Conservation (phyloP, 2,888 invertebrate genomes). For the Tigriopus californicus region DNA sequence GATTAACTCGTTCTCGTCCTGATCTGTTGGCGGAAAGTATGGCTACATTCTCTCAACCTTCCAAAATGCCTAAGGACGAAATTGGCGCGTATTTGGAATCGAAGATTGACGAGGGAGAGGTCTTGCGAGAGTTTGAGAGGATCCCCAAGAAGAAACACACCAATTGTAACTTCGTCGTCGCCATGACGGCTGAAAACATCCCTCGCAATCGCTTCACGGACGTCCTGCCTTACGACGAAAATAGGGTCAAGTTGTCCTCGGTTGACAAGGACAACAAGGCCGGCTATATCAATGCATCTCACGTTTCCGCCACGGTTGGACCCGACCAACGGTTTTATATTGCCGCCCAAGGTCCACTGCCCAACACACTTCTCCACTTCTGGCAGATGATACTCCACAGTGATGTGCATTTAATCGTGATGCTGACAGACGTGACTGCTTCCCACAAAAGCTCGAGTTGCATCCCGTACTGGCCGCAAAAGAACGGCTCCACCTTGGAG, state of each 20-base stretch:
- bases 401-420: constrained; percentile 59
- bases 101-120: constrained; percentile 43
- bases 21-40: constrained; percentile 6
- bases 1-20: constrained; percentile 6
- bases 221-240: constrained; percentile 76
- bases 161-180: constrained; percentile 27
- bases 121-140: constrained; percentile 27
- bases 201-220: constrained; percentile 41
- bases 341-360: constrained; percentile 48
- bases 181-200: constrained; percentile 46
- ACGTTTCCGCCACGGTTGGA: constrained; percentile 65
- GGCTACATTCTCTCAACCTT: neutral
- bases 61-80: constrained; percentile 12
- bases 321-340: constrained; percentile 67
- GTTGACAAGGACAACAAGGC: constrained; percentile 60
- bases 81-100: constrained; percentile 34
- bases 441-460: constrained; percentile 21
- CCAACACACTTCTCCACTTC: constrained; percentile 42
- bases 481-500: constrained; percentile 23
- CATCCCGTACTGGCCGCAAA: constrained; percentile 32
- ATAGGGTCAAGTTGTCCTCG: constrained; percentile 49
- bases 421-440: constrained; percentile 38
- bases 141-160: constrained; percentile 25
- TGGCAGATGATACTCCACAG: constrained; percentile 86
- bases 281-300: constrained; percentile 83